phyloP scores from a whole-genome alignment of 1,140 invertebrate species.

The Drosophila ambigua region DNA sequence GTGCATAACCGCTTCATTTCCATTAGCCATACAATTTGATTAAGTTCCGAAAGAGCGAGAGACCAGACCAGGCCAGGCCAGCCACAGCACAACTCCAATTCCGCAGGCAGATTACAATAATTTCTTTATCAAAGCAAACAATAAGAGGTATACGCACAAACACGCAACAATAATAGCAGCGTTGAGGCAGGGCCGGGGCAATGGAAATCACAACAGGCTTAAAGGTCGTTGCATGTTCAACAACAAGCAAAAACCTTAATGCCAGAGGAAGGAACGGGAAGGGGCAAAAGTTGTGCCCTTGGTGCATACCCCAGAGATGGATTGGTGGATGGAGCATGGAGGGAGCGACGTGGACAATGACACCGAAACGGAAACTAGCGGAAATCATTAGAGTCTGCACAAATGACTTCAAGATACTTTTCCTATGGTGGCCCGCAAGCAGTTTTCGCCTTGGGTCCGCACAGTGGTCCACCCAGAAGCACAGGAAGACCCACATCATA shows the following conservation, averaged over 20 bases:
- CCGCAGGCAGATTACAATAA: conserved; percentile 47
- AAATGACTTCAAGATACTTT: conserved; percentile 74
- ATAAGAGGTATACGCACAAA: conserved; percentile 26
- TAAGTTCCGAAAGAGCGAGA: conserved; percentile 42
- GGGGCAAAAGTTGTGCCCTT: background rate
- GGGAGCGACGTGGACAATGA: conserved; percentile 37
- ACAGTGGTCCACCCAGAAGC: conserved; percentile 21
- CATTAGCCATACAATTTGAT: conserved; percentile 67
- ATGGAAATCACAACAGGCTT: conserved; percentile 19
- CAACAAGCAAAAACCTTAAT: conserved; percentile 52
- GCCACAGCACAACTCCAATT: conserved; percentile 27
- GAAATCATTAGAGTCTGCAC: conserved; percentile 81
- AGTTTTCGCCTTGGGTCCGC: conserved; percentile 25
- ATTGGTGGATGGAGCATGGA: conserved; percentile 3
- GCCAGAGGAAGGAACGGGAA: conserved; percentile 33
- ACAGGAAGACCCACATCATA: conserved; percentile 34
- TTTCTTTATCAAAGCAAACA: conserved; percentile 53
- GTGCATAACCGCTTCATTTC: conserved; percentile 45
- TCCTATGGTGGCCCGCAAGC: conserved; percentile 51
- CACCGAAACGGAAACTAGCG: conserved; percentile 74
- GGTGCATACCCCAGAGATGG: conserved; percentile 10
- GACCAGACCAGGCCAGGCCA: background rate
- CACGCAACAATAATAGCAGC: conserved; percentile 38
- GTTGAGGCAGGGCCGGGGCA: background rate
- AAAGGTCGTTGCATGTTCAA: conserved; percentile 51